phyloP scores from a whole-genome alignment of 2,113 vertebrate genomes.

The Turdus rufiventris region DNA sequence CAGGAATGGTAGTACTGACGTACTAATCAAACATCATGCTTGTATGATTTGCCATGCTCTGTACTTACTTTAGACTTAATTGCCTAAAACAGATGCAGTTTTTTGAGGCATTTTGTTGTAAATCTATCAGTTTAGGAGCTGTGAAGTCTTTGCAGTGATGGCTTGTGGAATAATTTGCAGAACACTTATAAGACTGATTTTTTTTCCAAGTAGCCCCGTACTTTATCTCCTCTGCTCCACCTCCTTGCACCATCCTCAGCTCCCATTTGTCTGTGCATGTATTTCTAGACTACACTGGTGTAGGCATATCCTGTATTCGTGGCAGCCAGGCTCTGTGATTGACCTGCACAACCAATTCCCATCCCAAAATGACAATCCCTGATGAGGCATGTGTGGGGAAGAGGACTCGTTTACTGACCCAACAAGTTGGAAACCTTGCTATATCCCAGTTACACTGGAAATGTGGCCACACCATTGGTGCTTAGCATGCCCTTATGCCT shows the following conservation, averaged over 20 bases:
- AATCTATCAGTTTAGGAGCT: background rate
- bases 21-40: background rate
- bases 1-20: background rate
- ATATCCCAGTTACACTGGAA: background rate
- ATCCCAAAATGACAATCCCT: rapidly evolving
- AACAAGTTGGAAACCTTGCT: background rate
- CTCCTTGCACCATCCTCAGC: background rate
- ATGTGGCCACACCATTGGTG: rapidly evolving
- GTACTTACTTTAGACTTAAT: background rate
- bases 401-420: rapidly evolving
- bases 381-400: background rate
- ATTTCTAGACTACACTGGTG: background rate
- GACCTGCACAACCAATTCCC: background rate
- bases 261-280: background rate
- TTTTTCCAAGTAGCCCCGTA: background rate
- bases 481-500: background rate
- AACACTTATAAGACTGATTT: background rate
- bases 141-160: background rate
- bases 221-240: background rate
- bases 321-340: background rate
- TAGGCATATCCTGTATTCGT: background rate
- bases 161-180: background rate
- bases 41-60: background rate
- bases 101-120: background rate
- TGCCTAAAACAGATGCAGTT: background rate